Conservation (phyloP, 2,888 invertebrate species). For the Polietes domitor region DNA sequence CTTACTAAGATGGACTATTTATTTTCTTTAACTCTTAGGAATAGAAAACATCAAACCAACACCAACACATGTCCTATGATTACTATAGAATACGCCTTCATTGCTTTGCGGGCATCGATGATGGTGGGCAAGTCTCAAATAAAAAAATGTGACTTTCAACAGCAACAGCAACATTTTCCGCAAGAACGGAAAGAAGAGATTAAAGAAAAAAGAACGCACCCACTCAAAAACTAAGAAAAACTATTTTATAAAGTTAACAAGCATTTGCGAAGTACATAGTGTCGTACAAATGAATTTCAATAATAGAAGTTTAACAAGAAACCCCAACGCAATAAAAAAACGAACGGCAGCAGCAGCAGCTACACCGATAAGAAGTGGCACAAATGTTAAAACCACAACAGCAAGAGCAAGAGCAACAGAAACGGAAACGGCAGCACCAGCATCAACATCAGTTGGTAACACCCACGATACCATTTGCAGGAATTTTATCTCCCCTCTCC, state of each 20-base stretch:
- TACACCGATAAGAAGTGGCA: slow-evolving; percentile 34
- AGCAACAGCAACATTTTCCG: not conserved
- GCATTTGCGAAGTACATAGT: slow-evolving; percentile 21
- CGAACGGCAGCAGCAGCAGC: slow-evolving; percentile 12
- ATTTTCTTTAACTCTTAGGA: not conserved
- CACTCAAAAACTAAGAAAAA: slow-evolving; percentile 18
- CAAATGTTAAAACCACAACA: slow-evolving; percentile 58
- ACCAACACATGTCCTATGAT: not conserved
- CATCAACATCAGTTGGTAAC: slow-evolving; percentile 43
- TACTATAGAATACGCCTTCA: not conserved
- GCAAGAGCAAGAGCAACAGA: not conserved
- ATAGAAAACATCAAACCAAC: not conserved
- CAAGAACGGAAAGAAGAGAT: not conserved
- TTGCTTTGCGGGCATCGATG: slow-evolving; percentile 26
- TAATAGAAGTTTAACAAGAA: slow-evolving; percentile 54
- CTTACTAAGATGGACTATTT: slow-evolving; percentile 2
- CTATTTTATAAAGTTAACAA: slow-evolving; percentile 49
- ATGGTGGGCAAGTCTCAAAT: not conserved
- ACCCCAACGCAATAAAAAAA: slow-evolving; percentile 41
- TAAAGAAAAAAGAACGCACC: not conserved
- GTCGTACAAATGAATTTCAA: slow-evolving; percentile 55
- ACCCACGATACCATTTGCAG: slow-evolving; percentile 19
- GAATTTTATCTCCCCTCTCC: slow-evolving; percentile 31
- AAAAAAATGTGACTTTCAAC: slow-evolving; percentile 23
- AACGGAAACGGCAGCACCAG: slow-evolving; percentile 24